Conservation (phyloP, 2,113 vertebrate genomes). For the Pipra filicauda region DNA sequence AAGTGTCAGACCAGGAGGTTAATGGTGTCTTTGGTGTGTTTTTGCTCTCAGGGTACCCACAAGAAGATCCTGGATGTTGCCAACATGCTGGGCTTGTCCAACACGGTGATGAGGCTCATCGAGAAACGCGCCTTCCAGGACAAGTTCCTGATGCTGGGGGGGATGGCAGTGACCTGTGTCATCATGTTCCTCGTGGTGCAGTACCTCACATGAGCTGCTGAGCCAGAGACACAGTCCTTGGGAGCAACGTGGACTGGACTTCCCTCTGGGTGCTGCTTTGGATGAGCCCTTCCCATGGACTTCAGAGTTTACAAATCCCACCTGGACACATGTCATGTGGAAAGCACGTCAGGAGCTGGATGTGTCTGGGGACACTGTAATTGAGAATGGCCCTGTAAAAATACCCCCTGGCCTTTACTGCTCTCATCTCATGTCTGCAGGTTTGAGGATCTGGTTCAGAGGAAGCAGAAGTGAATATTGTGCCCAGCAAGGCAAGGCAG, state of each 20-base stretch:
- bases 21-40: background rate
- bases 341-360: background rate
- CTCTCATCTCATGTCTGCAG: background rate
- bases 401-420: background rate
- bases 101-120: constrained; percentile 96
- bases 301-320: background rate
- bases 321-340: background rate
- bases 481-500: background rate
- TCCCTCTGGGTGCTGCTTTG: background rate
- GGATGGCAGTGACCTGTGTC: constrained; percentile 91
- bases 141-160: constrained; percentile 95
- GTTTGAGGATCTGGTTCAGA: background rate
- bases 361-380: background rate
- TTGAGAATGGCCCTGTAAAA: background rate
- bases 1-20: background rate
- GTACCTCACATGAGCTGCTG: constrained; percentile 86
- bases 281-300: background rate
- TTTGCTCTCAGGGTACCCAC: constrained; percentile 84
- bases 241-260: background rate
- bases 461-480: background rate
- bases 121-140: constrained; percentile 95
- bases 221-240: background rate
- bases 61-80: constrained; percentile 98
- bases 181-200: constrained; percentile 90
- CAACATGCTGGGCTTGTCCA: constrained; percentile 95